Evolutionary conservation across 2,888 invertebrate genomes (phyloP), one percentile per base, ranked within the genome.

Genomic region (Ichneumon xanthorius): DNA sequence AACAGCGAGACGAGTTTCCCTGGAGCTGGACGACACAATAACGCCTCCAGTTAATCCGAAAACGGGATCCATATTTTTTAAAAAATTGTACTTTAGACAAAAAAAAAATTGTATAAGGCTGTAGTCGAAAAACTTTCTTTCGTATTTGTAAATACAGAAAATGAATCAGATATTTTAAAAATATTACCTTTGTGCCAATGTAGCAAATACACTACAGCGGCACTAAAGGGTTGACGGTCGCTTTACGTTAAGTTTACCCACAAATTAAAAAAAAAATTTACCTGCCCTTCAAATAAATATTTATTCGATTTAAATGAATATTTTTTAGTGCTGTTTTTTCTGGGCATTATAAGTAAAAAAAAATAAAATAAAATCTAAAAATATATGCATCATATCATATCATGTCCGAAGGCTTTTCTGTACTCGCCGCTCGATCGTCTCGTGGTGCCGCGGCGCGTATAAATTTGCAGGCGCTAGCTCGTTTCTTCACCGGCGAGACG

Each of bases 381-480:
- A 58, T 58, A 58, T 14, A 7, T 4, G 0, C 6, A 40, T 0
- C 22, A 58, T 22, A 53, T 2, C 1, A 19, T 53, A n/a, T 19
- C n/a, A 1, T n/a, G 19, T 55, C 19, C 9, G 22, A 58, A 26
- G 22, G 58, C 22, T 58, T 58, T 11, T 4, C 1, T 14, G n/a
- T n/a, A 2, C 61, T 0, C 33, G 22, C 37, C n/a, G 58, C 4
- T 26, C 67, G 80, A 82, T 86, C 83, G 89, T 87, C 84, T 80
- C 83, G 91, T 91, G 91, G 90, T 89, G 91, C 90, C 91, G 67
- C 91, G 87, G 63, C 72, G 89, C 87, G 91, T 80, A 79, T 63
- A 76, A 72, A 87, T 61, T 65, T 61, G 87, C 55, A 90, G 88
- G 85, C 87, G 63, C 33, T 65, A 71, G 40, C 65, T 76, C 79